phyloP scores from a whole-genome alignment of 2,113 vertebrate genomes.

The Camelus bactrianus region DNA sequence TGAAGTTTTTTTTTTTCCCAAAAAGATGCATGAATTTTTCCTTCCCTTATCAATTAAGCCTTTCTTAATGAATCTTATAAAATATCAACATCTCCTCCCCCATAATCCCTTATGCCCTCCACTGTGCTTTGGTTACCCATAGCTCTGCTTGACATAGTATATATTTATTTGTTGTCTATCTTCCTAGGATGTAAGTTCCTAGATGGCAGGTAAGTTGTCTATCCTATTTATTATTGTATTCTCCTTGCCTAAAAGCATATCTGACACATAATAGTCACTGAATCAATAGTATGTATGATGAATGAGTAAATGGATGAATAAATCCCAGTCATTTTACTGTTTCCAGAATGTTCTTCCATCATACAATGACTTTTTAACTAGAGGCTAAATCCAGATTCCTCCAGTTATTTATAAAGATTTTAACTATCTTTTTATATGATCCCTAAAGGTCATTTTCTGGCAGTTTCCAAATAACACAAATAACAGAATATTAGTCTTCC shows the following conservation, averaged over 20 bases:
- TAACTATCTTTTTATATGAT: constrained; percentile 14
- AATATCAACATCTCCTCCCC: background rate
- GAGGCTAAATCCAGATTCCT: background rate
- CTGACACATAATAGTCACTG: background rate
- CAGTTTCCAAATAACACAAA: background rate
- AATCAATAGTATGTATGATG: background rate
- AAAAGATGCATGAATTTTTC: background rate
- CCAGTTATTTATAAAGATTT: background rate
- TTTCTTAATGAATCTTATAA: background rate
- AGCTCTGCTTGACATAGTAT: background rate
- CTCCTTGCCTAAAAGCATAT: background rate
- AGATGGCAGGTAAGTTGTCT: background rate
- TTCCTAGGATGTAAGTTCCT: background rate
- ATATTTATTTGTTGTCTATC: background rate
- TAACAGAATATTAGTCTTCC: background rate
- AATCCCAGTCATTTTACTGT: background rate
- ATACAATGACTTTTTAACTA: background rate
- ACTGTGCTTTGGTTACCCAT: background rate
- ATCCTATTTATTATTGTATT: background rate
- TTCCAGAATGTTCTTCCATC: background rate
- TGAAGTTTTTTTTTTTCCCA: background rate
- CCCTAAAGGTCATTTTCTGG: background rate
- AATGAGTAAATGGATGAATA: background rate
- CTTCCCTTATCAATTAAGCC: background rate
- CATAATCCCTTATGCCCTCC: background rate